A percentile compares a stretch with the other conserved stretches of the same genome.
Evolutionary conservation across 2,113 vertebrate species (phyloP).

Genomic region (Bothrops jararaca): DNA sequence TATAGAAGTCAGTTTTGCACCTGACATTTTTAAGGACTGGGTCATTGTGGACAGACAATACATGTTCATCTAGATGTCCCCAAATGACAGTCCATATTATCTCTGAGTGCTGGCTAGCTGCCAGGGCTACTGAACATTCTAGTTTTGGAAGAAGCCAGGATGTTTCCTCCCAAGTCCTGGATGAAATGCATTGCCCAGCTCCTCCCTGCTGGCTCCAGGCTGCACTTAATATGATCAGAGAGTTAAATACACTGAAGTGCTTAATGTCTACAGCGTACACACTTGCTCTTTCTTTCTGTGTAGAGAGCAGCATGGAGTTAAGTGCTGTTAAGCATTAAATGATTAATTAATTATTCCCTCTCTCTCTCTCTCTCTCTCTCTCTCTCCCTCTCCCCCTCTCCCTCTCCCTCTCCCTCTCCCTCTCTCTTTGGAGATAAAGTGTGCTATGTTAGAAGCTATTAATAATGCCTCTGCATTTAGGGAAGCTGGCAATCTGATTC

Average conservation of each 20-base stretch:
- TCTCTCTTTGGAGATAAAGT: constrained; percentile 16
- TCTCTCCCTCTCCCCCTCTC: neutral
- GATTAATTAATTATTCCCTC: constrained; percentile 27
- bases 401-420: neutral
- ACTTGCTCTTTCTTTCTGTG: neutral
- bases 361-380: neutral
- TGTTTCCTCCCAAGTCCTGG: neutral
- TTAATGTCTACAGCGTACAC: neutral
- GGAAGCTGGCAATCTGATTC: neutral
- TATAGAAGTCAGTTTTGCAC: neutral
- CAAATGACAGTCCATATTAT: neutral
- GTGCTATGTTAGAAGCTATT: constrained; percentile 20
- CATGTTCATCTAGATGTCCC: neutral
- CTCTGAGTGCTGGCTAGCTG: neutral
- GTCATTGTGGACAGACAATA: neutral
- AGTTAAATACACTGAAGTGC: constrained; percentile 16
- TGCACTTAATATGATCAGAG: neutral
- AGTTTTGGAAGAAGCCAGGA: neutral
- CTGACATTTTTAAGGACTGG: neutral
- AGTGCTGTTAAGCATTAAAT: constrained; percentile 29
- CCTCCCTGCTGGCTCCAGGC: neutral
- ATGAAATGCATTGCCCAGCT: neutral
- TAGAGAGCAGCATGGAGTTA: neutral
- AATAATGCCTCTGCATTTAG: constrained; percentile 25
- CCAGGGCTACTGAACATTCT: neutral